A percentile compares a stretch with the other conserved stretches of the same genome.
Evolutionary conservation across 2,113 vertebrate genomes (phyloP).

Genomic region (Ictalurus furcatus): DNA sequence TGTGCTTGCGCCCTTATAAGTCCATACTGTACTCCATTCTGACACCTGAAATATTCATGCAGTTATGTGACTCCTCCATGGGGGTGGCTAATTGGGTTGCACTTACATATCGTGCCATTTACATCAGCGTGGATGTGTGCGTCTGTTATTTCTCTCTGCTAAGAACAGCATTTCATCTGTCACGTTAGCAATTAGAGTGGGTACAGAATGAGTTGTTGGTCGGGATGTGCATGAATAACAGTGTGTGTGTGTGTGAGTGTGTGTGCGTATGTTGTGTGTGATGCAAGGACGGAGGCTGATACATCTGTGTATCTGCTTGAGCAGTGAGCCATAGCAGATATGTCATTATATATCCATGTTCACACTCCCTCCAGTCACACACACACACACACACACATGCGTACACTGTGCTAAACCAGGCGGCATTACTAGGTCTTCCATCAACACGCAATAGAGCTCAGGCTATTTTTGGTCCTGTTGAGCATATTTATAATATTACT

Average conservation of each 20-base stretch:
- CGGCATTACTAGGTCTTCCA: not conserved
- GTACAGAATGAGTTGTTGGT: not conserved
- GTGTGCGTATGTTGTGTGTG: slow-evolving; percentile 14
- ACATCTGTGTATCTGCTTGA: slow-evolving; percentile 26
- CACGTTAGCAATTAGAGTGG: slow-evolving; percentile 34
- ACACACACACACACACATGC: slow-evolving; percentile 33
- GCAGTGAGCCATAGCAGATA: not conserved
- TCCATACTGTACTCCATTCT: slow-evolving; percentile 12
- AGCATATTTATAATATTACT: not conserved
- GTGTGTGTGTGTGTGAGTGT: slow-evolving; percentile 1
- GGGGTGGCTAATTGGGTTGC: slow-evolving; percentile 33
- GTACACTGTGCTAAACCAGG: not conserved
- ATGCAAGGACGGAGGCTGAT: slow-evolving; percentile 1
- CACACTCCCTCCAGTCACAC: not conserved
- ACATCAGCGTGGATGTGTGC: slow-evolving; percentile 6
- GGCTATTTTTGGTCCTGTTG: not conserved
- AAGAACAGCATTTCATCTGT: slow-evolving; percentile 25
- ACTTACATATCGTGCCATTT: slow-evolving; percentile 25
- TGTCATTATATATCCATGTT: slow-evolving; percentile 18
- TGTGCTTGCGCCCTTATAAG: not conserved
- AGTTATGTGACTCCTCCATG: slow-evolving; percentile 14
- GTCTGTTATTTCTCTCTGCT: not conserved
- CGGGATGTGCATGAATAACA: not conserved
- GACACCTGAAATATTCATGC: slow-evolving; percentile 34
- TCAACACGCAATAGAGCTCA: not conserved